A percentile compares a stretch with the other conserved stretches of the same genome.
phyloP scores from a whole-genome alignment of 2,888 invertebrate species.

The Galerucella pusilla region DNA sequence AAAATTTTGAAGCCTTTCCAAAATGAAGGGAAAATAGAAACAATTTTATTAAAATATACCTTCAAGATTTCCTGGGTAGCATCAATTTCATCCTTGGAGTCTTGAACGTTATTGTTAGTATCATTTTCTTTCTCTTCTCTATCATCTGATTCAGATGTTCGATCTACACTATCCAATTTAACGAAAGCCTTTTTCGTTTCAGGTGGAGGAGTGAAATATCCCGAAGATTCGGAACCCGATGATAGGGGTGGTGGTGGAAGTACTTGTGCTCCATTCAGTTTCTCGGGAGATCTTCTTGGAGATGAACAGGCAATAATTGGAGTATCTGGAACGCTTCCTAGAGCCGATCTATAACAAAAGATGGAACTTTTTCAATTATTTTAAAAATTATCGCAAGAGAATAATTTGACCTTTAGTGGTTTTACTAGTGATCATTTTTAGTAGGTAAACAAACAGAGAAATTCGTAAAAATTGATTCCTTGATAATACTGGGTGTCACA shows the following conservation, averaged over 20 bases:
- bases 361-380: too few species aligned
- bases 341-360: slow-evolving; percentile 29
- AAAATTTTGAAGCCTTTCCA: too few species aligned
- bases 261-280: slow-evolving; percentile 27
- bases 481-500: too few species aligned
- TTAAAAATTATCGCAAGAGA: too few species aligned
- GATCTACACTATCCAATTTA: slow-evolving; percentile 50
- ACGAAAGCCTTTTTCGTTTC: slow-evolving; percentile 55
- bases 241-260: slow-evolving; percentile 51
- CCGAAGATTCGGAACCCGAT: slow-evolving; percentile 64
- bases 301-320: slow-evolving; percentile 46
- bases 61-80: slow-evolving; percentile 14
- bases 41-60: neutral
- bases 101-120: slow-evolving; percentile 38
- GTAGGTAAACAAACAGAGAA: too few species aligned
- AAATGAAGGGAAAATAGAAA: too few species aligned
- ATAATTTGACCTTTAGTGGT: too few species aligned
- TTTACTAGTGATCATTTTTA: too few species aligned
- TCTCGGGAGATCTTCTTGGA: slow-evolving; percentile 36
- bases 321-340: slow-evolving; percentile 30
- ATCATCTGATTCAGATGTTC: slow-evolving; percentile 39
- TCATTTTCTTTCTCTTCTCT: slow-evolving; percentile 39
- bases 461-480: too few species aligned
- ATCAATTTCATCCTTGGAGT: slow-evolving; percentile 20
- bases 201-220: slow-evolving; percentile 64